A percentile compares a stretch with the other conserved stretches of the same genome.
phyloP scores from a whole-genome alignment of 2,797 vertebrate species.

The Prunella strophiata region DNA sequence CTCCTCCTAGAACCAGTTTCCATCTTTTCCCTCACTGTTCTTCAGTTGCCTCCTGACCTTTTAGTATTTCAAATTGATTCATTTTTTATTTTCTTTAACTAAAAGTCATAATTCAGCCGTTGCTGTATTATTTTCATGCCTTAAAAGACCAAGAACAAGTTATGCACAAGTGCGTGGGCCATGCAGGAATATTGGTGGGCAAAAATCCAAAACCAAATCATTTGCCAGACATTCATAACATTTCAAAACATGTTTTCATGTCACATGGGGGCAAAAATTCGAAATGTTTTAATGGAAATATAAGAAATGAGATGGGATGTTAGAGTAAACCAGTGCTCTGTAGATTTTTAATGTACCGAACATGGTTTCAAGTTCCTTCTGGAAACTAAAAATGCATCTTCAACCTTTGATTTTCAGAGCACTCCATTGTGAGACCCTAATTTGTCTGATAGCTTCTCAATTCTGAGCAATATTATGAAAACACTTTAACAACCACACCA shows the following conservation, averaged over 20 bases:
- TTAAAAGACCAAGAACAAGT: neutral
- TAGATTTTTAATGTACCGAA: neutral
- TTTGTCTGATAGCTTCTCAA: neutral
- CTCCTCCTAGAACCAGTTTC: neutral
- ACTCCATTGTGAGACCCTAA: neutral
- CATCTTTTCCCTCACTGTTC: neutral
- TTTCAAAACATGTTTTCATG: constrained; percentile 46
- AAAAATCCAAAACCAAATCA: constrained; percentile 15
- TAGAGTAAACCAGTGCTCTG: neutral
- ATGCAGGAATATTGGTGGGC: constrained; percentile 21
- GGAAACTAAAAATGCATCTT: neutral
- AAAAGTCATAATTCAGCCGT: neutral
- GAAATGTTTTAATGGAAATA: constrained; percentile 2
- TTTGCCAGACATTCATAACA: constrained; percentile 37
- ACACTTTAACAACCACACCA: neutral
- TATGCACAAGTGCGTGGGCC: neutral
- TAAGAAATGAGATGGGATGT: constrained; percentile 1
- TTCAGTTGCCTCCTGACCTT: neutral
- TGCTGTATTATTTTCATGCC: neutral
- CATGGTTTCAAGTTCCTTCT: neutral
- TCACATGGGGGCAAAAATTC: constrained; percentile 3
- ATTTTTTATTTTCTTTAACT: neutral
- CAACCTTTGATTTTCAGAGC: neutral
- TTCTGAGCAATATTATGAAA: neutral
- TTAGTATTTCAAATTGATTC: neutral